A percentile compares a stretch with the other conserved stretches of the same genome.
phyloP scores from a whole-genome alignment of 2,888 invertebrate species.

The Eumerus sabulonum region DNA sequence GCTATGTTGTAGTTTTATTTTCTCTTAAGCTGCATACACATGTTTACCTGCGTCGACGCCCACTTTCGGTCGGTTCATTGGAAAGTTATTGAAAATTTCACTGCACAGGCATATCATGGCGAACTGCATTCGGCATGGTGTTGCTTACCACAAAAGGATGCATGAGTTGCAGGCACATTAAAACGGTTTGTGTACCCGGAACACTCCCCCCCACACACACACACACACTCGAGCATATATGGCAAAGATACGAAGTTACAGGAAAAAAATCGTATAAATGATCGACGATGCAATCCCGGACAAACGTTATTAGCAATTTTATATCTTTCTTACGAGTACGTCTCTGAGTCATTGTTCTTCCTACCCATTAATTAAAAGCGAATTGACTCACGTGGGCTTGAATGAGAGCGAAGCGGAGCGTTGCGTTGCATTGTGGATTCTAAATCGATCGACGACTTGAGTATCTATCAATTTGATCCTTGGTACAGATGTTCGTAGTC shows the following conservation, averaged over 20 bases:
- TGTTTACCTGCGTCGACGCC: slow-evolving; percentile 66
- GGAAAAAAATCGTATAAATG: slow-evolving; percentile 22
- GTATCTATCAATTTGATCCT: background rate
- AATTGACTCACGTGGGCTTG: slow-evolving; percentile 63
- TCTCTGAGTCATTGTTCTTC: slow-evolving; percentile 62
- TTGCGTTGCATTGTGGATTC: slow-evolving; percentile 27
- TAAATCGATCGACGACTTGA: slow-evolving; percentile 15
- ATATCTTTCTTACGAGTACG: slow-evolving; percentile 19
- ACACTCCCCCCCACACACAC: slow-evolving; percentile 37
- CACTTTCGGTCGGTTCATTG: slow-evolving; percentile 50
- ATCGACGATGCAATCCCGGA: slow-evolving; percentile 50
- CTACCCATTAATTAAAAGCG: slow-evolving; percentile 66
- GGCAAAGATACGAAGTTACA: no score
- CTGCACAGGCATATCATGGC: slow-evolving; percentile 22
- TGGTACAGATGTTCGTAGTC: background rate
- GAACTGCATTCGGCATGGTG: slow-evolving; percentile 52
- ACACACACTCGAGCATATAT: no score
- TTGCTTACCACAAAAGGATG: slow-evolving; percentile 55
- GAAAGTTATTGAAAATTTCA: slow-evolving; percentile 65
- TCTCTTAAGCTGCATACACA: slow-evolving; percentile 42
- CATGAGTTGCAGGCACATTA: slow-evolving; percentile 52
- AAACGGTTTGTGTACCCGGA: slow-evolving; percentile 48
- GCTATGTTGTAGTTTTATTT: background rate
- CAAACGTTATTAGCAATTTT: slow-evolving; percentile 58
- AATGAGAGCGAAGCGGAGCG: slow-evolving; percentile 27